Base-by-base conservation (phyloP, 35 echinoderm and acorn worm genomes). In the Patiria miniata region DNA sequence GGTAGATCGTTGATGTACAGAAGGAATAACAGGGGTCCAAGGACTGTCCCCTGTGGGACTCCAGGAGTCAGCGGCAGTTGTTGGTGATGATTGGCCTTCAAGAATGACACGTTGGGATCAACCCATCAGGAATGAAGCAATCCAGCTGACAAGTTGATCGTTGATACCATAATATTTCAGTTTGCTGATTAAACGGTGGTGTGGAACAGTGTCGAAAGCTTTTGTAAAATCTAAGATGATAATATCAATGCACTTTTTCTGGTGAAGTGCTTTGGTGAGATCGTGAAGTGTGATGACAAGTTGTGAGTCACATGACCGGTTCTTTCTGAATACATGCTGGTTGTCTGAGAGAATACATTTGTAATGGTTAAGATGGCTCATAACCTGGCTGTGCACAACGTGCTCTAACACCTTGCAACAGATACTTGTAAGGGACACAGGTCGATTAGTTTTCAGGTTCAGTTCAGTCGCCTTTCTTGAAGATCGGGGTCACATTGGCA, bases 351-450 rank as follows among this genome's bases (percentile, higher is more conserved):
- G 87, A 30, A 82, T 89, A 3, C 56, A 15, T n/a, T n/a, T n/a
- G 79, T 89, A 37, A 22, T 29, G 17, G 69, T 89, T 56, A 58
- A 81, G 77, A 26, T 82, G 79, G 14, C 69, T 2, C 79, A 89
- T 91, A 2, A 91, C n/a, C 68, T 86, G 61, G 53, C 29, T 78
- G 21, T 61, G 83, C 1, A 81, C 61, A 2, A 91, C 39, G 52
- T 91, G 61, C 51, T 80, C 90, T 10, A 86, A 28, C 5, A 91
- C 54, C 50, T 91, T 91, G 22, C 65, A 84, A 61, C 77, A 85
- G 19, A 78, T 86, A 39, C 68, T 39, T 22, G 90, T 91, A 0
- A 91, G 47, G 23, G 81, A 85, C 5, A 91, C 83, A 2, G 83
- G 83, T 26, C 90, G 6, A 51, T 91, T n/a, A 91, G 33, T 91